phyloP scores from a whole-genome alignment of 2,113 vertebrate species.

The Channa argus region DNA sequence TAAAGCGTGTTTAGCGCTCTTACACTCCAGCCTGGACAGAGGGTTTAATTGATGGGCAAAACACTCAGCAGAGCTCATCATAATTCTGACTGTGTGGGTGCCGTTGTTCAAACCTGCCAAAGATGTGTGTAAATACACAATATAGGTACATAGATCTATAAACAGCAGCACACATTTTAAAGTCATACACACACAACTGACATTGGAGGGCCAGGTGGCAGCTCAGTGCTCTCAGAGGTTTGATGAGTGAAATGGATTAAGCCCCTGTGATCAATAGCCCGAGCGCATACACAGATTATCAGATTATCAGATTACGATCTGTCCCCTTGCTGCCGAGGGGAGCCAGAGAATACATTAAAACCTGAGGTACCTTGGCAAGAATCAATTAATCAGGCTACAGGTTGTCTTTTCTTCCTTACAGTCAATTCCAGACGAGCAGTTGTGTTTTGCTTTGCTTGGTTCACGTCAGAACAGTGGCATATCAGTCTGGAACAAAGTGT shows the following conservation, averaged over 20 bases:
- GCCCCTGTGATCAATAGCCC: constrained; percentile 76
- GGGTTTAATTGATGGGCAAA: constrained; percentile 69
- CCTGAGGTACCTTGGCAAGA: constrained; percentile 59
- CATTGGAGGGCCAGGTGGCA: constrained; percentile 38
- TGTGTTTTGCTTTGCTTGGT: constrained; percentile 43
- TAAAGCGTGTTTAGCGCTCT: constrained; percentile 65
- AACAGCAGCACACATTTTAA: constrained; percentile 4
- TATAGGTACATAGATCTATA: constrained; percentile 12
- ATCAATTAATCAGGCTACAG: constrained; percentile 74
- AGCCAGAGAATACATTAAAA: constrained; percentile 72
- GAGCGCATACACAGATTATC: constrained; percentile 82
- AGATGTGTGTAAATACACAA: constrained; percentile 9
- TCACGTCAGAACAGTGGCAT: constrained; percentile 50
- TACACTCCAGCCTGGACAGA: constrained; percentile 52
- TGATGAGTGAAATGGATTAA: constrained; percentile 77
- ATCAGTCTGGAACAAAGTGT: constrained; percentile 52
- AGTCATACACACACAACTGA: constrained; percentile 14
- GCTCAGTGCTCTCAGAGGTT: constrained; percentile 65
- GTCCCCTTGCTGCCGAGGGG: constrained; percentile 64
- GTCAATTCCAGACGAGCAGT: constrained; percentile 46
- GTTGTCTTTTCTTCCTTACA: constrained; percentile 53
- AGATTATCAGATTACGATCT: constrained; percentile 80
- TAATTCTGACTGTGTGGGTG: constrained; percentile 52
- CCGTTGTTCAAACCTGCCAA: constrained; percentile 44
- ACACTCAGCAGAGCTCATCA: constrained; percentile 65